These are phyloP conservation scores for Frankliniella intonsa DNA, from an alignment of 2,888 invertebrate species.

Conservation along the genomic window DNA sequence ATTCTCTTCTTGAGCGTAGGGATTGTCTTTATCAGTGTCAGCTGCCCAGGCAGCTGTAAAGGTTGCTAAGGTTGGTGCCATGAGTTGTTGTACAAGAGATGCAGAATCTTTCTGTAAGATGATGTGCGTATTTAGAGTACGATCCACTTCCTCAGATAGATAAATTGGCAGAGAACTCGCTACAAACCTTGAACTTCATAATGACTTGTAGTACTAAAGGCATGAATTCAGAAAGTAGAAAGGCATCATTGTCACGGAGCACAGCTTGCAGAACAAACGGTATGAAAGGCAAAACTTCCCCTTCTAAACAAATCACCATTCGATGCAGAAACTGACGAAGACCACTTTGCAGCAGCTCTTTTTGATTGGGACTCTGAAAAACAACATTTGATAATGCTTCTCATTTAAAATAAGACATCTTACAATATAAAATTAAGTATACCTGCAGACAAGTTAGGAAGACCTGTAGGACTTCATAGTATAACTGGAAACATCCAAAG, in stretches of 20 bases:
- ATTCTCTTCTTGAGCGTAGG: constrained; percentile 48
- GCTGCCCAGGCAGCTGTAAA: constrained; percentile 45
- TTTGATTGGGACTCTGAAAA: constrained; percentile 28
- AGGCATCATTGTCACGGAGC: constrained; percentile 45
- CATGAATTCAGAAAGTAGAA: constrained; percentile 49
- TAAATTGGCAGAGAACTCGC: constrained; percentile 1
- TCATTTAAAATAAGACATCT: neutral
- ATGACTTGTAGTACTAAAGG: constrained; percentile 56
- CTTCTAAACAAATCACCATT: constrained; percentile 55
- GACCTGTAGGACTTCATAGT: constrained; percentile 49
- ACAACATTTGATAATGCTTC: neutral
- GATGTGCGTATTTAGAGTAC: neutral
- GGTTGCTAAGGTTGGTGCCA: constrained; percentile 49
- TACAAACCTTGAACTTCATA: constrained; percentile 52
- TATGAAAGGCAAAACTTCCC: constrained; percentile 52
- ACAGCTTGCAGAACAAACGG: constrained; percentile 50
- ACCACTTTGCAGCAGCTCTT: constrained; percentile 44
- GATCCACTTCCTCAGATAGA: too few species aligned
- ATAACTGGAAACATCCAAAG: constrained; percentile 50
- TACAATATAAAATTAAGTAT: constrained; percentile 32
- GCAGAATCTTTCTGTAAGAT: constrained; percentile 28
- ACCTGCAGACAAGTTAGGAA: constrained; percentile 51
- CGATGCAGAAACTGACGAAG: constrained; percentile 54
- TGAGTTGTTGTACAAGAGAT: constrained; percentile 47
- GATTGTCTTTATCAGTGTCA: constrained; percentile 49